A percentile compares a stretch with the other conserved stretches of the same genome.
These are phyloP conservation scores for Bombyx mandarina DNA, from an alignment of 1,140 invertebrate genomes.

Conservation along the genomic window DNA sequence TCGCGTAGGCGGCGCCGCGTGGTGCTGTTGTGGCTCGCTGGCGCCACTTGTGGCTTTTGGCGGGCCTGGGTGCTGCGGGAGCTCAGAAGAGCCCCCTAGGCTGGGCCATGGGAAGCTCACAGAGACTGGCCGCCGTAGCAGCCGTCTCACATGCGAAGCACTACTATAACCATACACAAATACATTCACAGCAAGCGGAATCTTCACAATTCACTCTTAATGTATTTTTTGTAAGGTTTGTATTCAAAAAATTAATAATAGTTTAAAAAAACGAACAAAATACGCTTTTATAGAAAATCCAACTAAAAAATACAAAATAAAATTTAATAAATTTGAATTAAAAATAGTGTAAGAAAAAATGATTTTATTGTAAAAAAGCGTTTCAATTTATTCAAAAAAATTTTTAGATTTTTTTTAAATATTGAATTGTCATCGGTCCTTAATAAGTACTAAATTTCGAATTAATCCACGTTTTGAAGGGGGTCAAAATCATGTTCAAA, in stretches of 20 bases:
- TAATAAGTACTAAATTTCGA: too few relatives aligned
- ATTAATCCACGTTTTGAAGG: too few relatives aligned
- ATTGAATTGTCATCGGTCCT: too few relatives aligned
- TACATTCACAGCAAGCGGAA: constrained; percentile 33
- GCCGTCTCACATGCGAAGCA: constrained; percentile 51
- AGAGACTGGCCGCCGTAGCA: constrained; percentile 55
- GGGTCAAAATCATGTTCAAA: too few relatives aligned
- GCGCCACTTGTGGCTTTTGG: constrained; percentile 46
- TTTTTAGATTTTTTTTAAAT: too few relatives aligned
- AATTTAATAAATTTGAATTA: too few relatives aligned
- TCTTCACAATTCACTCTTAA: constrained; percentile 48
- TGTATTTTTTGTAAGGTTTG: constrained; percentile 60
- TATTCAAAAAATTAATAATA: constrained; percentile 5
- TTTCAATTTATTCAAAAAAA: background rate
- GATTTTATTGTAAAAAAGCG: too few relatives aligned
- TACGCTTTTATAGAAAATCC: too few relatives aligned
- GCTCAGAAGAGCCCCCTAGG: constrained; percentile 61
- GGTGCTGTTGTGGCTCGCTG: constrained; percentile 49
- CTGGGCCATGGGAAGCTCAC: constrained; percentile 65
- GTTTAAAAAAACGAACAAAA: too few relatives aligned
- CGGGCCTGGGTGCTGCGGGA: constrained; percentile 34
- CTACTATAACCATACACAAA: constrained; percentile 53
- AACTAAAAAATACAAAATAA: too few relatives aligned
- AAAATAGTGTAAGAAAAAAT: too few relatives aligned
- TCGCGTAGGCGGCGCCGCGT: constrained; percentile 45